Conservation (phyloP, 2,797 vertebrate species). For the Euphonia xanthogaster region DNA sequence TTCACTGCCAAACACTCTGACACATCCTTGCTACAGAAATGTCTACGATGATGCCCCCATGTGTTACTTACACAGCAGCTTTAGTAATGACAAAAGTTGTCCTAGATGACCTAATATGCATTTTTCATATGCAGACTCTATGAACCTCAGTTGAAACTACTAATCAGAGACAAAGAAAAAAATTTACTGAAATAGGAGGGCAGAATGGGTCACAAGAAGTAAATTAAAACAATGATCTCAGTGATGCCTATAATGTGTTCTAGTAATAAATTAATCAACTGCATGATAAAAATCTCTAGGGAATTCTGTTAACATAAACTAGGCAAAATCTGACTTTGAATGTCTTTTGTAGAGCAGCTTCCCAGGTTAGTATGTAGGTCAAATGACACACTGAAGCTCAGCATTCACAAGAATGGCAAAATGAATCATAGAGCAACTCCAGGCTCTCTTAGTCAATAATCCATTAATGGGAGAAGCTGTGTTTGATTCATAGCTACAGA, state of each 20-base stretch:
- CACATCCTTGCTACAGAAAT: neutral
- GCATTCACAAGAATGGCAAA: constrained; percentile 3
- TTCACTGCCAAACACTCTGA: fast-evolving
- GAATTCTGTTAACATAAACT: constrained; percentile 13
- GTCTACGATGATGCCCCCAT: fast-evolving
- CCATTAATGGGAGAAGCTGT: neutral
- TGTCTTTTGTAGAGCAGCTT: neutral
- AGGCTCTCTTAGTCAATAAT: constrained; percentile 31
- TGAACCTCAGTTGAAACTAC: neutral
- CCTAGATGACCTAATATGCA: neutral
- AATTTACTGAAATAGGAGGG: neutral
- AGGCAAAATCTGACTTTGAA: constrained; percentile 52
- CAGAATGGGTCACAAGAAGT: constrained; percentile 25
- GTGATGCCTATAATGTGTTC: neutral
- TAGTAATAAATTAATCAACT: constrained; percentile 49
- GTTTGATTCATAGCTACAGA: neutral
- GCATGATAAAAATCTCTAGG: constrained; percentile 21
- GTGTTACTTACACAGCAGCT: neutral
- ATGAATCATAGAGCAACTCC: constrained; percentile 20
- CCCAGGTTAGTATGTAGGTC: constrained; percentile 44
- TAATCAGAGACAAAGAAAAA: neutral
- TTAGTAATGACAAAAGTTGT: neutral
- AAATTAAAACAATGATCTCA: constrained; percentile 1
- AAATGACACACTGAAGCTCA: neutral
- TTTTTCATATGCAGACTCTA: neutral